These are phyloP conservation scores for Muschampia staudingeri DNA, from an alignment of 2,888 invertebrate species.

Conservation along the genomic window DNA sequence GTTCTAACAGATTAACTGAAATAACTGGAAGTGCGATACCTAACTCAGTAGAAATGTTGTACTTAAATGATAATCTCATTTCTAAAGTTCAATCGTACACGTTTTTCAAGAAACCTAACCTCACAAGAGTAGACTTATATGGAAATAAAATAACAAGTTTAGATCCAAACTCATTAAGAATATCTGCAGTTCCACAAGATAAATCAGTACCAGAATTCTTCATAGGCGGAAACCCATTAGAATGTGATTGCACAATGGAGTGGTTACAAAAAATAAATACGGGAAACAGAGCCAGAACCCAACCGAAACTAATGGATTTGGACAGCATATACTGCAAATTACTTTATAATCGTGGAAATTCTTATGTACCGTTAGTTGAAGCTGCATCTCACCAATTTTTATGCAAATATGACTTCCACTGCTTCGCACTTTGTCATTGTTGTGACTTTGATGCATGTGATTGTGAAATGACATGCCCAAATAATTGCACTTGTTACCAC, in stretches of 20 bases:
- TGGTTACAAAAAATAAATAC: constrained; percentile 97
- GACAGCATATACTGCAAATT: constrained; percentile 96
- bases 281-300: constrained; percentile 94
- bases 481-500: constrained; percentile 97
- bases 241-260: constrained; percentile 98
- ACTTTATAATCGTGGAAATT: constrained; percentile 94
- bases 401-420: constrained; percentile 96
- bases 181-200: constrained; percentile 94
- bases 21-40: constrained; percentile 96
- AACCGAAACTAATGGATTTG: constrained; percentile 96
- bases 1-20: constrained; percentile 95
- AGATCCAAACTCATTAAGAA: constrained; percentile 94
- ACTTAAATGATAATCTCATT: constrained; percentile 95
- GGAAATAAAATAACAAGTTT: constrained; percentile 95
- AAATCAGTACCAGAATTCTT: constrained; percentile 95
- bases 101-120: constrained; percentile 96
- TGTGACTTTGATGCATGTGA: constrained; percentile 98
- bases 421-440: constrained; percentile 97
- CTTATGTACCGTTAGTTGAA: constrained; percentile 94
- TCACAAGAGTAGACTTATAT: constrained; percentile 95
- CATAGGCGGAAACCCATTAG: constrained; percentile 96
- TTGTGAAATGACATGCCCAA: constrained; percentile 98
- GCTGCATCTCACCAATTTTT: constrained; percentile 96
- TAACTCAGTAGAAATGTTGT: constrained; percentile 95
- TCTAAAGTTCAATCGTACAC: constrained; percentile 96